Evolutionary conservation across 1,140 invertebrate species (phyloP), one percentile per base, ranked within the genome.

Genomic region (Eubasilissa regina): DNA sequence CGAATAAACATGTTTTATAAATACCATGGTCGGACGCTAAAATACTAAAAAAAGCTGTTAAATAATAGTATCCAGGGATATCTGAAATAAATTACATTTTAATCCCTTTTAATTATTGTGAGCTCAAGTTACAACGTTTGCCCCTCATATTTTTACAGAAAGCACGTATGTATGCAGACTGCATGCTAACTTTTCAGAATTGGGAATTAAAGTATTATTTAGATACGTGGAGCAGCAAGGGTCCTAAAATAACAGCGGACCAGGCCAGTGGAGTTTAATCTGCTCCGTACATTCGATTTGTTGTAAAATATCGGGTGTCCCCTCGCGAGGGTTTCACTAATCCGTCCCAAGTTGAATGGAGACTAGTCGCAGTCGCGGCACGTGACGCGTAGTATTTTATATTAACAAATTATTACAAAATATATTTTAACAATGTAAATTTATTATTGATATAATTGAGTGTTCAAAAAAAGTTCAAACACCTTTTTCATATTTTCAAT

Each of bases 221-320:
- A 17, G 55, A 58, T 48, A 56, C 55, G 68, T 53, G 68, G 75
- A 48, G 60, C 55, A 35, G 74, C 53, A 11, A 73, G 19, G 53
- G 76, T 78, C 77, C 80, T 81, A 81, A 81, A 81, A 81, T 75
- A 81, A 78, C 80, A 81, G 47, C 35, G n/a, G 48, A 21, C 19
- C 53, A 19, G 58, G 17, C 3, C 55, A 8, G 60, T 15, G 74
- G 74, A 66, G 64, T 72, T 77, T 80, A 80, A 76, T 80, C 79
- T 80, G 6, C 48, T 45, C 62, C 73, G 47, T 66, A 68, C 75
- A 64, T 76, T 76, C 79, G 79, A 80, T 70, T 70, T 70, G 60
- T 43, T 68, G 56, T 80, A 77, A 80, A 80, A 80, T 80, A 80
- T 80, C 79, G 75, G 79, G 75, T 77, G 75, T 80, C 75, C 79